Evolutionary conservation across 2,797 vertebrate genomes (phyloP).

Genomic region (Vireo griseus): DNA sequence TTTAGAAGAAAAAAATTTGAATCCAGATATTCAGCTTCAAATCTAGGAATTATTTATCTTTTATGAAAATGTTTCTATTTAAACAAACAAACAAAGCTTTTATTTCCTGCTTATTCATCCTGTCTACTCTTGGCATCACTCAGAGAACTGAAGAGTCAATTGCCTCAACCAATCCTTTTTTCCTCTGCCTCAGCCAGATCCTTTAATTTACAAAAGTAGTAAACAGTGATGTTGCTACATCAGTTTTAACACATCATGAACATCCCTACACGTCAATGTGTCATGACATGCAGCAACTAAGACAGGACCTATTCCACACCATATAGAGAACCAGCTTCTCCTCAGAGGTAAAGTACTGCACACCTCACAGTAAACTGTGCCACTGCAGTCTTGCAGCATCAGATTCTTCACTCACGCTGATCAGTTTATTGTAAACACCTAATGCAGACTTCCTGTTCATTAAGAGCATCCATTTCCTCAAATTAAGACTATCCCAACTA

Average conservation of each 20-base stretch:
- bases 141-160: background rate
- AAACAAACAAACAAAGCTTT: background rate
- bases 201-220: background rate
- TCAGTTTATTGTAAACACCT: background rate
- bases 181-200: background rate
- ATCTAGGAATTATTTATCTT: background rate
- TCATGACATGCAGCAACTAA: background rate
- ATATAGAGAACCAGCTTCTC: background rate
- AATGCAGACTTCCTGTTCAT: background rate
- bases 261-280: rapidly evolving
- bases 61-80: background rate
- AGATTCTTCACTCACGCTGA: background rate
- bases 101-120: background rate
- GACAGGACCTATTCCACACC: background rate
- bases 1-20: background rate
- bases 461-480: background rate
- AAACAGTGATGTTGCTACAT: background rate
- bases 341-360: background rate
- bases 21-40: background rate
- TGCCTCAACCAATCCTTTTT: background rate
- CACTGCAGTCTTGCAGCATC: background rate
- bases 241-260: background rate
- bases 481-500: background rate
- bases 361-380: background rate
- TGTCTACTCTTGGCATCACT: background rate